Conservation (phyloP, 2,797 vertebrate species). For the Thripadectes ignobilis region DNA sequence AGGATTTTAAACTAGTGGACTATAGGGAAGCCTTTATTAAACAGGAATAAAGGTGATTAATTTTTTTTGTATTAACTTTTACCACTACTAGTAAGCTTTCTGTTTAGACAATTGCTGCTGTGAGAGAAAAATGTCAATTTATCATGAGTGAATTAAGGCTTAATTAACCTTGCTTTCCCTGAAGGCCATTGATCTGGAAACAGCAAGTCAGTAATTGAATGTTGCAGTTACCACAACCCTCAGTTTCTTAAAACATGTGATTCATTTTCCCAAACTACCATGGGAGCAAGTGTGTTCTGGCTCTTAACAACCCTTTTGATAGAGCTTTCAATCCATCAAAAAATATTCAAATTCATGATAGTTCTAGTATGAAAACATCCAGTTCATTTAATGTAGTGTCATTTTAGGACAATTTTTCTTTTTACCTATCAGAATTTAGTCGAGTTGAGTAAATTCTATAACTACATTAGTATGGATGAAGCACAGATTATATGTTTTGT, state of each 20-base stretch:
- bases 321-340: not conserved
- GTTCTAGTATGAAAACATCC: not conserved
- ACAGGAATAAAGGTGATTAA: not conserved
- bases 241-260: slow-evolving; percentile 16
- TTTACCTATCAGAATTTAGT: not conserved
- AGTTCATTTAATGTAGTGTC: not conserved
- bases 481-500: not conserved
- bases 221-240: not conserved
- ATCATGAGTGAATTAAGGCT: slow-evolving; percentile 69
- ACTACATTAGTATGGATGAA: not conserved
- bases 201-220: slow-evolving; percentile 64
- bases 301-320: not conserved
- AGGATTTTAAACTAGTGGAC: not conserved
- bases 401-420: not conserved
- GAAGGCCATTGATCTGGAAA: slow-evolving; percentile 68
- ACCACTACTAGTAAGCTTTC: slow-evolving; percentile 21
- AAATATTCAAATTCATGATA: not conserved
- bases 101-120: slow-evolving; percentile 42
- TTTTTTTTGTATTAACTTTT: slow-evolving; percentile 11
- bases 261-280: not conserved
- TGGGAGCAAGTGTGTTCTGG: not conserved
- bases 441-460: not conserved
- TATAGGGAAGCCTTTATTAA: not conserved
- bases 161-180: slow-evolving; percentile 68
- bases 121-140: slow-evolving; percentile 65